Percentiles rank a stretch among this genome's conserved stretches.
Evolutionary conservation across 2,113 vertebrate genomes (phyloP).

Genomic region (Alectura lathami): DNA sequence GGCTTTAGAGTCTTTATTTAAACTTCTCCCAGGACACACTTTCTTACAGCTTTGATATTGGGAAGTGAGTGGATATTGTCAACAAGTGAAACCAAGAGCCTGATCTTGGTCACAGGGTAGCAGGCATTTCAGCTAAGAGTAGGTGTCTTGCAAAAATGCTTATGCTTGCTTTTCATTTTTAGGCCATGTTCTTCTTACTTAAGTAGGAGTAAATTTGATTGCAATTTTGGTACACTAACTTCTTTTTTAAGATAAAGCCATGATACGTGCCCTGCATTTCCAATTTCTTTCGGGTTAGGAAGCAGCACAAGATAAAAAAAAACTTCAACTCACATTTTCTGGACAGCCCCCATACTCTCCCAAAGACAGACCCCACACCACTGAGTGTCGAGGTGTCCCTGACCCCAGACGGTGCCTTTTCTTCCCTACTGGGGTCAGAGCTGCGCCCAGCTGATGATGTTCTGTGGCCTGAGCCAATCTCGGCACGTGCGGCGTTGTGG

Average conservation of each 20-base stretch:
- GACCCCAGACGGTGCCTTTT: neutral
- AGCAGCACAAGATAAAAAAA: neutral
- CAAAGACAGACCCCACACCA: neutral
- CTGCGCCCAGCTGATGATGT: neutral
- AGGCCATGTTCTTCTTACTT: neutral
- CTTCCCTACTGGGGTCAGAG: neutral
- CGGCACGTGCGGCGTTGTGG: neutral
- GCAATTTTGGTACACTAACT: accelerated
- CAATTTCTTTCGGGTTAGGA: neutral
- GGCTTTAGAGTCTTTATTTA: neutral
- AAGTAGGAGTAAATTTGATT: neutral
- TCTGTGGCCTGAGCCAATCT: neutral
- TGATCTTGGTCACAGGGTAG: neutral
- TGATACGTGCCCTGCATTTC: neutral
- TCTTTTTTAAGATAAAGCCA: neutral
- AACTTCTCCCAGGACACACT: neutral
- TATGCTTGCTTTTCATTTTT: neutral
- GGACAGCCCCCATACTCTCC: neutral
- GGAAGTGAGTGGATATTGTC: neutral
- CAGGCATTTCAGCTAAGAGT: neutral
- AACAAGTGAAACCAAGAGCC: neutral
- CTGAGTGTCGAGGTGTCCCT: neutral
- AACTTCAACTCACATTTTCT: neutral
- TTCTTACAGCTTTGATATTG: neutral
- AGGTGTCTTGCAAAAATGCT: neutral